These are phyloP conservation scores for Rapana venosa DNA, from an alignment of 2,888 invertebrate species.

Conservation along the genomic window DNA sequence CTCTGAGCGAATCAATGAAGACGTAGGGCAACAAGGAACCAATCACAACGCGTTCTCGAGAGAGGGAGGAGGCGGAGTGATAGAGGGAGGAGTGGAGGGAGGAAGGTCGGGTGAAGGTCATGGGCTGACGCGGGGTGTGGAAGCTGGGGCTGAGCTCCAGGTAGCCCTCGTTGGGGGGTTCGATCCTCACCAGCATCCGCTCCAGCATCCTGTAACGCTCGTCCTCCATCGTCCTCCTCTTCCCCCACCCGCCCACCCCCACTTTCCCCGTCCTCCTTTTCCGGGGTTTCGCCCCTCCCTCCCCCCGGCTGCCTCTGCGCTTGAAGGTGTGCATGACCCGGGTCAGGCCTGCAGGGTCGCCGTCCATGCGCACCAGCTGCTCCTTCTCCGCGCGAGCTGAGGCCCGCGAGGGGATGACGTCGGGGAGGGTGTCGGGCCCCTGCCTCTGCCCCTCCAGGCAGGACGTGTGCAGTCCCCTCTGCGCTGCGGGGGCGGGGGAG, in stretches of 20 bases:
- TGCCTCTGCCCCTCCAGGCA: background rate
- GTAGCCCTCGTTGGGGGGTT: slow-evolving; percentile 61
- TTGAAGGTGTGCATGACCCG: slow-evolving; percentile 35
- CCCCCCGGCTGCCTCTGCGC: background rate
- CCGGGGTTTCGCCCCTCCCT: background rate
- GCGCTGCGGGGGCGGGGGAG: background rate
- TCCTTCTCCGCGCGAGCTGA: background rate
- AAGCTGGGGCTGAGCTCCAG: slow-evolving; percentile 66
- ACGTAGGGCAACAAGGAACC: background rate
- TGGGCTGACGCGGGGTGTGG: slow-evolving; percentile 26
- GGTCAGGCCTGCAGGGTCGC: background rate
- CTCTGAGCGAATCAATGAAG: background rate
- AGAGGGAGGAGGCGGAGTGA: background rate
- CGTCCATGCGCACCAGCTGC: slow-evolving; percentile 7
- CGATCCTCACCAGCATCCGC: slow-evolving; percentile 56
- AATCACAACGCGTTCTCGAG: background rate
- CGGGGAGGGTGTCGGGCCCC: background rate
- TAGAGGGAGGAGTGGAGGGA: slow-evolving; percentile 1
- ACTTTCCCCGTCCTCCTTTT: background rate
- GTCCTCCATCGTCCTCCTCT: slow-evolving; percentile 51
- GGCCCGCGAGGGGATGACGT: background rate
- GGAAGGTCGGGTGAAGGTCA: slow-evolving; percentile 19
- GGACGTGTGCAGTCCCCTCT: background rate
- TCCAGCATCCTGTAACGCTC: slow-evolving; percentile 63
- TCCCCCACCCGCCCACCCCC: no score